Percentiles rank a stretch among this genome's conserved stretches.
Evolutionary conservation across 2,888 invertebrate species (phyloP).

Genomic region (Tricholauxania praeusta): DNA sequence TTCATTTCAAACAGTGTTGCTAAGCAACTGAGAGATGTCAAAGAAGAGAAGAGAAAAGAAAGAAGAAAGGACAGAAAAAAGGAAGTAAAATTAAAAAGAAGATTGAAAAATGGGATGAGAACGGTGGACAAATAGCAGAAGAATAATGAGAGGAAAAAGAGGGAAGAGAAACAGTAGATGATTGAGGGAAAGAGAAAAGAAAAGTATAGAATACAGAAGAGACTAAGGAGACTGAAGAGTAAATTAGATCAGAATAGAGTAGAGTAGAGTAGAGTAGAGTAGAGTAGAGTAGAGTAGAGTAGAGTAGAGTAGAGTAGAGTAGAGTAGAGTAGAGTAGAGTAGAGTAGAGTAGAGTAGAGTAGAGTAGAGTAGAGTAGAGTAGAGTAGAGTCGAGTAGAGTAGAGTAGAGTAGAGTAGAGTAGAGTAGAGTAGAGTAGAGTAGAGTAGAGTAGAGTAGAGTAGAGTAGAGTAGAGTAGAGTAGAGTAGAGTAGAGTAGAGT

Average conservation of each 20-base stretch:
- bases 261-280: background rate
- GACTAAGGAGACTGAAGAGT: background rate
- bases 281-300: slow-evolving; percentile 5
- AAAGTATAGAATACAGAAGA: background rate
- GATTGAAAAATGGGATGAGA: too few relatives aligned
- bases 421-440: slow-evolving; percentile 20
- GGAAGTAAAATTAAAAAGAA: too few relatives aligned
- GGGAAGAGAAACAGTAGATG: too few relatives aligned
- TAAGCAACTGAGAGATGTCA: too few relatives aligned
- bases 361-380: slow-evolving; percentile 15
- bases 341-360: slow-evolving; percentile 19
- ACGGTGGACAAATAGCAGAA: too few relatives aligned
- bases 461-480: slow-evolving; percentile 25
- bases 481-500: slow-evolving; percentile 18
- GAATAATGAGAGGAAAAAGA: too few relatives aligned
- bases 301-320: slow-evolving; percentile 20
- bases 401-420: slow-evolving; percentile 21
- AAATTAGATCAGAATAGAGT: background rate
- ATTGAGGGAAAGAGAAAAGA: background rate
- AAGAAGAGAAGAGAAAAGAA: too few relatives aligned
- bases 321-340: slow-evolving; percentile 18
- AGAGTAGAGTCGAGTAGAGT: slow-evolving; percentile 5
- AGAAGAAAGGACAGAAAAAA: too few relatives aligned
- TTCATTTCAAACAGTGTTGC: background rate
- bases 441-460: slow-evolving; percentile 15